Base-by-base conservation (phyloP, 2,888 invertebrate genomes). In the Dione vanillae region DNA sequence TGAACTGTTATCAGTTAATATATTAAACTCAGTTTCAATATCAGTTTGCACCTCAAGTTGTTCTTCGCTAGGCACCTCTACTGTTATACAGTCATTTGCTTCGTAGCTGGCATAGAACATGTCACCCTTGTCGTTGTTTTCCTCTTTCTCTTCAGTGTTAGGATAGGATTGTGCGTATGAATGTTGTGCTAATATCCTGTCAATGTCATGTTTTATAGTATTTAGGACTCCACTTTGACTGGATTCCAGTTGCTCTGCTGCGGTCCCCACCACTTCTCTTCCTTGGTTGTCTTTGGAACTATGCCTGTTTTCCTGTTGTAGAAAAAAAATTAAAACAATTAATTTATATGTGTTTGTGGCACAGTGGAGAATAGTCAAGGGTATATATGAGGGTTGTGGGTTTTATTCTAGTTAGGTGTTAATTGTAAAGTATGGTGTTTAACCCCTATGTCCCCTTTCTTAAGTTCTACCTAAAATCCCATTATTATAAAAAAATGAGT, bases 191-290 rank as follows among this genome's bases (percentile, higher is more conserved):
- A 93, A 80, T 91, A 94, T 92, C 82, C 89, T 88, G 87, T 91
- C 82, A 37, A 92, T 86, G 77, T 93, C 91, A 70, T 88, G 91
- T 75, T 89, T 89, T 64, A 86, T 82, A 80, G 59, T 62, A 47
- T 65, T 88, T 92, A 94, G n/a, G 91, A 93, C 79, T 86, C 84
- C 85, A 94, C 91, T 79, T 95, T 94, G 83, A 96, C 94, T 78
- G 97, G 97, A 86, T 97, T 97, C 97, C 97, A 97, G 80, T 94
- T 96, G 89, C 95, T 96, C 91, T 97, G 97, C 83, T 96, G 96
- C 65, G 96, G 96, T 74, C 97, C 97, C 97, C 97, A 97, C 97
- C 97, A 97, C 81, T 96, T 96, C 83, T 95, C 93, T 86, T 95
- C 94, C 79, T 94, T 91, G 72, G 92, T 83, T 52, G 84, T 90